Percentiles rank a stretch among this genome's conserved stretches.
phyloP scores from a whole-genome alignment of 2,113 vertebrate species.

The Ivindomyrus marchei region DNA sequence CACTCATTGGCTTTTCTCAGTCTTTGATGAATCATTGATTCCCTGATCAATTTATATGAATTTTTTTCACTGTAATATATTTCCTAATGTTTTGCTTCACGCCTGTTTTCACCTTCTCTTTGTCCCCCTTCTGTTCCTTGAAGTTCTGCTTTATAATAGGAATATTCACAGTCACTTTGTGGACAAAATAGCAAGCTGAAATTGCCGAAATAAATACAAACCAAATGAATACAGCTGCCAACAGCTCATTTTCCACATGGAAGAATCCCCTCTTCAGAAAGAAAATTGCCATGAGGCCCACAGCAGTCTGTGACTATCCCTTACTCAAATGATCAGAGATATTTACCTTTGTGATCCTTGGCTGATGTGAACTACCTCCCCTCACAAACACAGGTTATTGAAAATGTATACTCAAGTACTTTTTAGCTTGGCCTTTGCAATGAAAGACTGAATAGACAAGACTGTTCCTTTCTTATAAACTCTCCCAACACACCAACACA shows the following conservation, averaged over 20 bases:
- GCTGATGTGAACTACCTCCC: background rate
- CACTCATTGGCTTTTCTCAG: background rate
- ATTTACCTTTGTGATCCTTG: background rate
- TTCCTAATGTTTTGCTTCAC: background rate
- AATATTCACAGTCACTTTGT: background rate
- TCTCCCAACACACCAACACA: background rate
- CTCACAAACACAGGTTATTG: background rate
- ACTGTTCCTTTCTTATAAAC: background rate
- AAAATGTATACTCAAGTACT: background rate
- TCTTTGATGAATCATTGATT: constrained; percentile 5
- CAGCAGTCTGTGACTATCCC: background rate
- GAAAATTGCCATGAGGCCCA: background rate
- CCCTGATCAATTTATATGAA: background rate
- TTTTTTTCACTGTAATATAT: background rate
- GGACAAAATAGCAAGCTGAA: background rate
- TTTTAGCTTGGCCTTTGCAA: background rate
- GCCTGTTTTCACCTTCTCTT: background rate
- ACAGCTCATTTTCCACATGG: constrained; percentile 12
- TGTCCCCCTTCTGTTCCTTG: background rate
- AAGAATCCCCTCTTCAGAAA: background rate
- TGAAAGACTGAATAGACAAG: background rate
- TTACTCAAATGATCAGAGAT: background rate
- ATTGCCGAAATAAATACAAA: background rate
- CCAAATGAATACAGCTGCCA: constrained; percentile 1
- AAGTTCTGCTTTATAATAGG: background rate